Evolutionary conservation across 2,797 vertebrate species (phyloP), one percentile per base, ranked within the genome.

Genomic region (Siniperca scherzeri): DNA sequence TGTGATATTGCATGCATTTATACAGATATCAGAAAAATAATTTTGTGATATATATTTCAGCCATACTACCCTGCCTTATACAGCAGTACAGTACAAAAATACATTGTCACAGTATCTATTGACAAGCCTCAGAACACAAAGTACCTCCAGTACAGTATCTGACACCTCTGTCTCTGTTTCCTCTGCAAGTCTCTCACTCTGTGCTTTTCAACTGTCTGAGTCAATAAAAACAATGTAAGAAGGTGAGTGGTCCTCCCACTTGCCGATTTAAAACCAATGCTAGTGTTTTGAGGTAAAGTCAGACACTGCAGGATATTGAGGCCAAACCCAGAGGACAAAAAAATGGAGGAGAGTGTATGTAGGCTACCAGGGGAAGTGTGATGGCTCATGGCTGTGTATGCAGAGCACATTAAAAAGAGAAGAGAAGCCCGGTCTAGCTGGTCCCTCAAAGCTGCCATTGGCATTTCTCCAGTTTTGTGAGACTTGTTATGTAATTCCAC

Each of bases 361-460:
- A 84, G 87, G 83, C 85, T 88, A 87, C 78, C 77, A 66, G 79
- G 71, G 77, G 60, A 74, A 83, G 85, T 57, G 64, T 86, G 83
- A 87, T 73, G 66, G 78, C 91, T 83, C 74, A 72, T 89, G 88
- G 85, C 89, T 85, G 77, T 81, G 81, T 79, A 92, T 90, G 91
- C 86, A 90, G 82, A 89, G 67, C 89, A 91, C 88, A 94, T 93
- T 93, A 88, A 89, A 93, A 89, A 93, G 84, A 93, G 86, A 91
- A 85, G 87, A 90, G 83, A 70, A 76, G 87, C 85, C 76, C 14
- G 42, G 83, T 85, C 87, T 83, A 76, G 87, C 84, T 89, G 85
- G 81, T 86, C 84, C 88, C 73, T 90, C 88, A 91, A 88, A 92
- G 91, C 93, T 89, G 86, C 87, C 86, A 52, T 30, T 93, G 93